Conservation (phyloP, 2,797 vertebrate species). For the Falco novaeseelandiae region DNA sequence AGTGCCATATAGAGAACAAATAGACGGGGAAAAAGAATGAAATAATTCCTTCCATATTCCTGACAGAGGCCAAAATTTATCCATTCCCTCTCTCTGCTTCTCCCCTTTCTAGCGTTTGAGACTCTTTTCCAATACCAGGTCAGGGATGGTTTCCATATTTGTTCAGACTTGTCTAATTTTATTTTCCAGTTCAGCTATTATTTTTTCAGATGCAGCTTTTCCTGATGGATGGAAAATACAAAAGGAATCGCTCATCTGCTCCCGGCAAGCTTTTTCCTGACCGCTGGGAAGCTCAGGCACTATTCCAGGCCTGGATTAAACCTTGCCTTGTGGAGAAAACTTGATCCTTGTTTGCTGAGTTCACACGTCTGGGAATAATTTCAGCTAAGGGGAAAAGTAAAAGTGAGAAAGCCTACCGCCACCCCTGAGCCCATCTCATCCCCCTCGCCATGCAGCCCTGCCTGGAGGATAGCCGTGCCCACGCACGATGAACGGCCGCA, state of each 20-base stretch:
- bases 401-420: slow-evolving; percentile 37
- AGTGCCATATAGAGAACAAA: slow-evolving; percentile 42
- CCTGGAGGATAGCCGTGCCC: not conserved
- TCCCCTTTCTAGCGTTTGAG: slow-evolving; percentile 51
- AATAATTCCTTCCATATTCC: slow-evolving; percentile 68
- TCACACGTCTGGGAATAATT: slow-evolving; percentile 67
- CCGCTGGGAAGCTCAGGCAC: slow-evolving; percentile 58
- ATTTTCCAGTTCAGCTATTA: slow-evolving; percentile 70
- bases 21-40: slow-evolving; percentile 46
- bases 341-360: slow-evolving; percentile 58
- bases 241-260: slow-evolving; percentile 44
- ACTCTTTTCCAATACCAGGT: slow-evolving; percentile 30
- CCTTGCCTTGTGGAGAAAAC: slow-evolving; percentile 56
- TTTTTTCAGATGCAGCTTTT: slow-evolving; percentile 64
- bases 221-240: slow-evolving; percentile 52
- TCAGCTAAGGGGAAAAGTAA: slow-evolving; percentile 47
- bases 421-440: not conserved
- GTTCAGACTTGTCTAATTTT: slow-evolving; percentile 65
- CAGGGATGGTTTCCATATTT: slow-evolving; percentile 63
- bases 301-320: slow-evolving; percentile 52
- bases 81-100: slow-evolving; percentile 32
- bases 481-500: not conserved
- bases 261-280: slow-evolving; percentile 53
- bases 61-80: slow-evolving; percentile 18
- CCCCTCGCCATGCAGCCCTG: not conserved